Evolutionary conservation across 2,797 vertebrate genomes (phyloP).

Genomic region (Sciaenops ocellatus): DNA sequence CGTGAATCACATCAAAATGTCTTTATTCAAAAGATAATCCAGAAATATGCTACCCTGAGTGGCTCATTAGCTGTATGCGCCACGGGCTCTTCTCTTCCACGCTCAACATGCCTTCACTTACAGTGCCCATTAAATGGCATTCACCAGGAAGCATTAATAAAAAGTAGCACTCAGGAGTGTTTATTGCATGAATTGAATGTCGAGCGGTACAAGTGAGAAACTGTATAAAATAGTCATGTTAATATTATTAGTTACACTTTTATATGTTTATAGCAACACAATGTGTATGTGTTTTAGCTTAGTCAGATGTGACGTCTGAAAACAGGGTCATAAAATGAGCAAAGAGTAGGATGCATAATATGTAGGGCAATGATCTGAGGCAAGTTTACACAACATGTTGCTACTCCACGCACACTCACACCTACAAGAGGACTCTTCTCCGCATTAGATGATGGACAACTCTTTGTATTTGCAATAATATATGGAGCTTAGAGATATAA

Average conservation of each 20-base stretch:
- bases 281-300: neutral
- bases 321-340: neutral
- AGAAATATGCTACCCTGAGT: neutral
- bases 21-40: neutral
- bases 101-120: neutral
- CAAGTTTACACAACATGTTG: constrained; percentile 36
- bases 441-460: neutral
- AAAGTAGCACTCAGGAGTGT: neutral
- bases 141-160: neutral
- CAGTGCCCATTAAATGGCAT: neutral
- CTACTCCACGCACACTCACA: constrained; percentile 11
- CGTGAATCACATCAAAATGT: constrained; percentile 8
- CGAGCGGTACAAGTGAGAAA: neutral
- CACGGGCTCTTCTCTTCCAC: constrained; percentile 1
- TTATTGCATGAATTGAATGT: neutral
- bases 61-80: constrained; percentile 29
- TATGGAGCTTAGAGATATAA: neutral
- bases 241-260: neutral
- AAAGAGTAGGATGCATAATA: constrained; percentile 35
- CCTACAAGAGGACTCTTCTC: constrained; percentile 12
- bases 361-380: constrained; percentile 42
- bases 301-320: neutral
- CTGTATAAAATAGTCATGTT: neutral
- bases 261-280: neutral
- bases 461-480: constrained; percentile 9